Conservation (phyloP, 2,113 vertebrate species). For the Pelusios castaneus region DNA sequence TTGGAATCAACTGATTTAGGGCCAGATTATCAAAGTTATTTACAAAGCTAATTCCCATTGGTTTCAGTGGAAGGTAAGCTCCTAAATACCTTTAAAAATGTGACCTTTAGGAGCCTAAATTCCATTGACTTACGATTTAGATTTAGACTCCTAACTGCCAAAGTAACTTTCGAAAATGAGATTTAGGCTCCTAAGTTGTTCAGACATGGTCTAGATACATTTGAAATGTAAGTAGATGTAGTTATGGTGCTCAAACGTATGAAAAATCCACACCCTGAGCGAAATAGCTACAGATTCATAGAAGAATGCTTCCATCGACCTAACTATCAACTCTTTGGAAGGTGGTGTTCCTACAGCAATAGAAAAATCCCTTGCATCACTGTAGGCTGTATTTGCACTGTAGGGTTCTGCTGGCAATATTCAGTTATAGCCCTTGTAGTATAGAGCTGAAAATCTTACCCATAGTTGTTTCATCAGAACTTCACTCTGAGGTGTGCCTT, state of each 20-base stretch:
- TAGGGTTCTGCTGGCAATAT: no score
- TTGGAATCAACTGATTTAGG: background rate
- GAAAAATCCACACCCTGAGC: background rate
- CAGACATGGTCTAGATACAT: background rate
- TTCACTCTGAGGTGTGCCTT: rapidly evolving
- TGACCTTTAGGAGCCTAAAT: background rate
- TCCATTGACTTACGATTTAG: background rate
- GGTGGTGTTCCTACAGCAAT: no score
- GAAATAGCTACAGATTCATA: background rate
- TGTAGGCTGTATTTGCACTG: no score
- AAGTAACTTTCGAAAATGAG: background rate
- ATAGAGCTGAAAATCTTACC: rapidly evolving
- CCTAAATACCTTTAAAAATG: background rate
- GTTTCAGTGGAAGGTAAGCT: background rate
- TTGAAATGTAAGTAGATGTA: background rate
- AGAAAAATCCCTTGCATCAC: no score
- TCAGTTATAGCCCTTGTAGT: no score
- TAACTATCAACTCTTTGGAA: background rate
- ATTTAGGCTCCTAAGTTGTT: background rate
- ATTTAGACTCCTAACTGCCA: background rate
- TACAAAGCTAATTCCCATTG: background rate
- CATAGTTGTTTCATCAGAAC: rapidly evolving
- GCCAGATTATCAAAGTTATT: background rate
- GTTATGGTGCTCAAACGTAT: background rate
- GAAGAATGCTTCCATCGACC: background rate